Conservation (phyloP, 2,888 invertebrate species). For the Sesia bembeciformis region DNA sequence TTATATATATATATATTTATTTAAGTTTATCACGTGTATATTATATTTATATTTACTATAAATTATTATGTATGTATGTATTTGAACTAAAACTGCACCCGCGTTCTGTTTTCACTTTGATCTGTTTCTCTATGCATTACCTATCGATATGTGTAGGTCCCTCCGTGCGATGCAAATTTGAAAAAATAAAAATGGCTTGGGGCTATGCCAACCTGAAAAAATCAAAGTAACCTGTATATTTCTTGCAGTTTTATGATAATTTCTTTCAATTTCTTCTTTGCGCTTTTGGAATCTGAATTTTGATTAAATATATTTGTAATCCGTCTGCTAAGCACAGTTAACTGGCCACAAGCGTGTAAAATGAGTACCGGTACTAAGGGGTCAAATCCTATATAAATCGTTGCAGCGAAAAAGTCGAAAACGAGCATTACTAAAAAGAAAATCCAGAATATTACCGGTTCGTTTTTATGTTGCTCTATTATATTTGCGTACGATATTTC, state of each 20-base stretch:
- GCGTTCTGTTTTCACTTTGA: too few species aligned
- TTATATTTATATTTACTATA: too few species aligned
- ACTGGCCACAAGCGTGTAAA: constrained; percentile 45
- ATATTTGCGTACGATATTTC: constrained; percentile 30
- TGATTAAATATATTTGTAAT: constrained; percentile 26
- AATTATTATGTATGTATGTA: too few species aligned
- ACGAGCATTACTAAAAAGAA: constrained; percentile 18
- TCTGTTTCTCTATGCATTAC: too few species aligned
- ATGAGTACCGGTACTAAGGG: constrained; percentile 49
- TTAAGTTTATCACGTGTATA: too few species aligned
- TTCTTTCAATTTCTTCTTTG: constrained; percentile 22
- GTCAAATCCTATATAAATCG: constrained; percentile 45
- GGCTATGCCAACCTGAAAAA: too few species aligned
- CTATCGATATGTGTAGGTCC: too few species aligned
- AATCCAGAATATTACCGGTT: constrained; percentile 15
- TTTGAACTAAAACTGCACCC: too few species aligned
- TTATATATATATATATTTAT: not conserved
- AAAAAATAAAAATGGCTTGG: too few species aligned
- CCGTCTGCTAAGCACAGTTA: constrained; percentile 34
- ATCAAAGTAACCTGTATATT: constrained; percentile 17
- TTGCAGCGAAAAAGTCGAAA: constrained; percentile 26
- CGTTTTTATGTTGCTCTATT: constrained; percentile 28
- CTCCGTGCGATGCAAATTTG: too few species aligned
- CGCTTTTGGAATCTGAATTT: constrained; percentile 13
- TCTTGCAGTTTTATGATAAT: constrained; percentile 35